Conservation (phyloP, 2,113 vertebrate species). For the Furnarius figulus region DNA sequence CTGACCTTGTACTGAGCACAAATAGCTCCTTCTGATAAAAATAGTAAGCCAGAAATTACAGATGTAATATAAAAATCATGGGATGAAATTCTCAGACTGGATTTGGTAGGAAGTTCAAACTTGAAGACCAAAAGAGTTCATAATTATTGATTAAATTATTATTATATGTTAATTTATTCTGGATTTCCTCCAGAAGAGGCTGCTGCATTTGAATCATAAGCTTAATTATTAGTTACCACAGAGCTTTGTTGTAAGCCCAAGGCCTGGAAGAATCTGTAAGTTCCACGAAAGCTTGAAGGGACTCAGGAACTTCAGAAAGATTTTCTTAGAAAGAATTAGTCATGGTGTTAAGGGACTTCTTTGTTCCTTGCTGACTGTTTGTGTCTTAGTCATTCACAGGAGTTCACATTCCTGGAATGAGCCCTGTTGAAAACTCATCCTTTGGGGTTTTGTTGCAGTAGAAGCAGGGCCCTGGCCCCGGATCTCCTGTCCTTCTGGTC, state of each 20-base stretch:
- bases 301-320: neutral
- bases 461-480: neutral
- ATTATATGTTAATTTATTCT: neutral
- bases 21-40: neutral
- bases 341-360: neutral
- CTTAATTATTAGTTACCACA: neutral
- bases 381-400: neutral
- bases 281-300: neutral
- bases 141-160: neutral
- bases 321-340: neutral
- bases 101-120: neutral
- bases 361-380: neutral
- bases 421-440: neutral
- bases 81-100: neutral
- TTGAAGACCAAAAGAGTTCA: neutral
- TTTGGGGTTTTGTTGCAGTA: neutral
- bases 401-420: neutral
- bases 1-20: neutral
- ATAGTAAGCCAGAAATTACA: neutral
- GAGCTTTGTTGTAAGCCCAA: neutral
- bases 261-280: neutral
- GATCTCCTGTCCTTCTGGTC: neutral
- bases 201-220: neutral
- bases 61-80: neutral
- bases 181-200: neutral